phyloP scores from a whole-genome alignment of 2,888 invertebrate genomes.

The Rhagium mordax region DNA sequence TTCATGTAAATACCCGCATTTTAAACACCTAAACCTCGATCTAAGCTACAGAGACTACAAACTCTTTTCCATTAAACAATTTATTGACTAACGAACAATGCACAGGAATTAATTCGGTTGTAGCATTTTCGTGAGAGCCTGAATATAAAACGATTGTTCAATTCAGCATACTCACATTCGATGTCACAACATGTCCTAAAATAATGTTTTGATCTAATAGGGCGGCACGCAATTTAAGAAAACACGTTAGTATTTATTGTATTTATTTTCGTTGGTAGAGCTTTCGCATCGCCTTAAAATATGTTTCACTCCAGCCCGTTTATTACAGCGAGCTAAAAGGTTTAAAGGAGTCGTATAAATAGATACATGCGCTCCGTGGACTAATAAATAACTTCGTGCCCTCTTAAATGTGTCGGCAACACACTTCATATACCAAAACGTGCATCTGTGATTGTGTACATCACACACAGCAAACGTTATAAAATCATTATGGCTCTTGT shows the following conservation, averaged over 20 bases:
- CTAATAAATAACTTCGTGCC: slow-evolving; percentile 41
- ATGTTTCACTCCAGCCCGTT: slow-evolving; percentile 34
- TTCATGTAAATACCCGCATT: no score
- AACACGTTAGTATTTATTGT: neutral
- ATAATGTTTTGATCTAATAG: neutral
- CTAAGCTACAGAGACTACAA: no score
- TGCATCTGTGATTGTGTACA: slow-evolving; percentile 38
- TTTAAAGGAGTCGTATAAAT: slow-evolving; percentile 45
- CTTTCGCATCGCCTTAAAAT: slow-evolving; percentile 14
- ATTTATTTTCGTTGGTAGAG: slow-evolving; percentile 24
- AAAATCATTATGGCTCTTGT: slow-evolving; percentile 36
- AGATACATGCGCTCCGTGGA: slow-evolving; percentile 39
- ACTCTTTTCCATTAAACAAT: no score
- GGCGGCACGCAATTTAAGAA: neutral
- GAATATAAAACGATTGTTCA: neutral
- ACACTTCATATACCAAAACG: slow-evolving; percentile 40
- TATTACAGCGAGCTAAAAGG: slow-evolving; percentile 45
- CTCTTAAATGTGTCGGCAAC: slow-evolving; percentile 42
- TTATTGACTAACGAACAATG: no score
- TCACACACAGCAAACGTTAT: slow-evolving; percentile 38
- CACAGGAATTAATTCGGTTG: no score
- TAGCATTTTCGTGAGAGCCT: neutral
- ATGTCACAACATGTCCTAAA: slow-evolving; percentile 10
- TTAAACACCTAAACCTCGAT: no score
- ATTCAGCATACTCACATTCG: neutral